phyloP scores from a whole-genome alignment of 2,113 vertebrate genomes.

The Synchiropus splendidus region DNA sequence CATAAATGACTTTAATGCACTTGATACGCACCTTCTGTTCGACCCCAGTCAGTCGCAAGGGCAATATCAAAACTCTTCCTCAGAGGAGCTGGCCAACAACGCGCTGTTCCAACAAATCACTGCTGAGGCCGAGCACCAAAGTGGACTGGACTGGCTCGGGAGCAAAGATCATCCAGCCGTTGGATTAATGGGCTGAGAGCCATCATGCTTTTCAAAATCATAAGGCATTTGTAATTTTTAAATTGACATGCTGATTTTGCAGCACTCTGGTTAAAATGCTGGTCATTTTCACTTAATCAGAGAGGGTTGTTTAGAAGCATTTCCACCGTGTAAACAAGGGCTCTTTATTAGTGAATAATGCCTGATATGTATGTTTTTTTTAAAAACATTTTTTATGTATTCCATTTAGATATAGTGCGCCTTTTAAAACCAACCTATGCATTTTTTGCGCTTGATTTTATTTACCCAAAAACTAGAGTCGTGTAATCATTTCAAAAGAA shows the following conservation, averaged over 20 bases:
- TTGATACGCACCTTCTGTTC: constrained; percentile 94
- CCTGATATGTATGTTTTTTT: background rate
- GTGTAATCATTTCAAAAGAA: too few species aligned
- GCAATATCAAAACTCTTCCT: constrained; percentile 83
- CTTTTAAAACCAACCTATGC: too few species aligned
- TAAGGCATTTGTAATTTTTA: constrained; percentile 64
- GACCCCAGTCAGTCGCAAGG: constrained; percentile 90
- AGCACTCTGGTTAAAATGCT: constrained; percentile 56
- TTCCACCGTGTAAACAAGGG: constrained; percentile 13
- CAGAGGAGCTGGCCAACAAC: constrained; percentile 90
- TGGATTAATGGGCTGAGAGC: constrained; percentile 89
- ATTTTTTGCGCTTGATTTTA: too few species aligned
- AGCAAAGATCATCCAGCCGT: constrained; percentile 97
- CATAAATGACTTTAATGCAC: constrained; percentile 90
- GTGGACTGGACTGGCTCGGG: constrained; percentile 96
- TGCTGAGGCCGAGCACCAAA: constrained; percentile 81
- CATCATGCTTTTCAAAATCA: constrained; percentile 40
- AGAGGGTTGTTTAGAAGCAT: constrained; percentile 22
- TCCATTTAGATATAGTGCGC: too few species aligned
- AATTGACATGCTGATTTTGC: constrained; percentile 51
- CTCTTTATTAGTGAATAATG: background rate
- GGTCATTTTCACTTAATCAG: constrained; percentile 42
- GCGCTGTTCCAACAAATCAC: constrained; percentile 93
- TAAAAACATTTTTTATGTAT: background rate
- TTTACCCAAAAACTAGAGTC: too few species aligned